These are phyloP conservation scores for Nerophis ophidion DNA, from an alignment of 2,113 vertebrate species.

Conservation along the genomic window DNA sequence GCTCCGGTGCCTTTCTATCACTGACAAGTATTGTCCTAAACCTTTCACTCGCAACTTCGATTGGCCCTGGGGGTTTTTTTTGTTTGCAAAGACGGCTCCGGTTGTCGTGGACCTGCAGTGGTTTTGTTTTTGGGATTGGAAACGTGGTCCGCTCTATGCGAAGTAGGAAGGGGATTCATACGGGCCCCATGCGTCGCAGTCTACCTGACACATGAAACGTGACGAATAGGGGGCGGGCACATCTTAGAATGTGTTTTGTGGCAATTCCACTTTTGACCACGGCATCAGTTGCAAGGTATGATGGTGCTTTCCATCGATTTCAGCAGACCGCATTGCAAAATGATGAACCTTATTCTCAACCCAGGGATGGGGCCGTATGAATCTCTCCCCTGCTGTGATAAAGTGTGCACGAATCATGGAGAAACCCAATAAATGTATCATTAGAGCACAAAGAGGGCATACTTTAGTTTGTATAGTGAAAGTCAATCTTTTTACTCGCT, in stretches of 20 bases:
- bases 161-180: neutral
- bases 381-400: constrained; percentile 59
- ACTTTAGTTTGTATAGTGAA: constrained; percentile 99
- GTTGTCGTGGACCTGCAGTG: constrained; percentile 38
- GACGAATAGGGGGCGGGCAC: too few relatives aligned
- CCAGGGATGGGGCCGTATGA: too few relatives aligned
- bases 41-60: constrained; percentile 56
- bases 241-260: too few relatives aligned
- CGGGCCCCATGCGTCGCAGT: too few relatives aligned
- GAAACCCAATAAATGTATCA: constrained; percentile 76
- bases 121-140: constrained; percentile 36
- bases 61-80: constrained; percentile 32
- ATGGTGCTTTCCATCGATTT: too few relatives aligned
- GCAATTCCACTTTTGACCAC: too few relatives aligned
- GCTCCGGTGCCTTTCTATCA: constrained; percentile 70
- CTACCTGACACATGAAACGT: too few relatives aligned
- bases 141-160: constrained; percentile 33
- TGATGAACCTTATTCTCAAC: too few relatives aligned
- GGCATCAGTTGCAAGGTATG: too few relatives aligned
- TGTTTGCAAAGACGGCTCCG: constrained; percentile 37
- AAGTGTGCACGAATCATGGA: constrained; percentile 91
- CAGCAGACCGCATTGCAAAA: too few relatives aligned
- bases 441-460: constrained; percentile 95
- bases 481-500: constrained; percentile 90
- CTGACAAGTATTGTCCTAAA: constrained; percentile 70